A percentile compares a stretch with the other conserved stretches of the same genome.
These are phyloP conservation scores for Pampusana beccarii DNA, from an alignment of 2,113 vertebrate genomes.

Conservation along the genomic window DNA sequence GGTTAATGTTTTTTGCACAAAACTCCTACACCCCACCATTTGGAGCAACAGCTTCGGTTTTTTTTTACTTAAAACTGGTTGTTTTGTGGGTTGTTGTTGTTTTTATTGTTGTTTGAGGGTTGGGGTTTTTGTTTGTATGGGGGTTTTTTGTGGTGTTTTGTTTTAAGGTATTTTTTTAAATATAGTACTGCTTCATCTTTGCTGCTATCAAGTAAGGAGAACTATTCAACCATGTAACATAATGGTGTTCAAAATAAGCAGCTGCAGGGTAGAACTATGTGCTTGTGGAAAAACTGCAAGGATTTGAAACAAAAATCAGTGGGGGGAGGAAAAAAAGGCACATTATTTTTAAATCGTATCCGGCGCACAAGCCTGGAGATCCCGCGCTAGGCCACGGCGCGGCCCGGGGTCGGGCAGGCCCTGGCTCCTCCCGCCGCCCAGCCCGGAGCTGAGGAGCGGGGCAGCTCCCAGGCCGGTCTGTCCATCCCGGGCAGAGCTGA, in stretches of 20 bases:
- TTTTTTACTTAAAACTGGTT: not conserved
- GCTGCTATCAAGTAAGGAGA: not conserved
- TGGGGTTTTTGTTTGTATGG: not conserved
- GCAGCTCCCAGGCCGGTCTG: no score
- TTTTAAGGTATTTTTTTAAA: not conserved
- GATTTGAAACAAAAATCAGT: not conserved
- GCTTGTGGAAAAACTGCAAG: not conserved
- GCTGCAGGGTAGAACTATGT: not conserved
- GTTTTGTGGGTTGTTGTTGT: no score
- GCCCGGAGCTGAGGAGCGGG: fast-evolving
- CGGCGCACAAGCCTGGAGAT: fast-evolving
- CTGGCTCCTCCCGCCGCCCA: no score
- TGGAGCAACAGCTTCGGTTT: not conserved
- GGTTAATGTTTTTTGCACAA: not conserved
- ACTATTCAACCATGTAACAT: not conserved
- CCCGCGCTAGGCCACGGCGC: fast-evolving
- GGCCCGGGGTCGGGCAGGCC: fast-evolving
- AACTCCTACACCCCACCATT: not conserved
- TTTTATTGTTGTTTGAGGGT: not conserved
- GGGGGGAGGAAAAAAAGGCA: not conserved
- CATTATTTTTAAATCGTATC: fast-evolving
- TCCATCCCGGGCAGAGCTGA: fast-evolving
- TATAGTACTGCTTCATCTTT: not conserved
- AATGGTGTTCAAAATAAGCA: not conserved
- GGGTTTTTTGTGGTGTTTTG: not conserved